Evolutionary conservation across 2,797 vertebrate genomes (phyloP).

Genomic region (Aselliscus stoliczkanus): DNA sequence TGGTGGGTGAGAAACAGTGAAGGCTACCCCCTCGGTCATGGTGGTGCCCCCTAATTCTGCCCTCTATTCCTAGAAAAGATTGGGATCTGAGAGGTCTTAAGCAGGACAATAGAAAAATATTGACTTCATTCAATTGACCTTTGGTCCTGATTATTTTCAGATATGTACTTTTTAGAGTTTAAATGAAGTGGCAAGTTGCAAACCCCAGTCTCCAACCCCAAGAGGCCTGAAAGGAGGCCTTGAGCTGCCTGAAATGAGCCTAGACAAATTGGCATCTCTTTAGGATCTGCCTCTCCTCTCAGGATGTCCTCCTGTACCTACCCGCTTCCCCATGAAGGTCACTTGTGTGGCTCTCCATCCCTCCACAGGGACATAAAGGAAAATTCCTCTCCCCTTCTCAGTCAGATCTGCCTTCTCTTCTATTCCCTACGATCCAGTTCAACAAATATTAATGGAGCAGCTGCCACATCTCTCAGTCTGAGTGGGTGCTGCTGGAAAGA

Average conservation of each 20-base stretch:
- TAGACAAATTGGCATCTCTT: too few species aligned
- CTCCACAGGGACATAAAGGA: neutral
- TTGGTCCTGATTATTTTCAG: neutral
- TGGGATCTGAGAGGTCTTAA: too few species aligned
- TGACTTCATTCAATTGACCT: neutral
- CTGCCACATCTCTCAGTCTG: neutral
- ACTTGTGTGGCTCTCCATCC: neutral
- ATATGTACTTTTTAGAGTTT: neutral
- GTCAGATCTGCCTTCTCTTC: neutral
- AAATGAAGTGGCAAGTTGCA: neutral
- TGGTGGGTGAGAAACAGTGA: neutral
- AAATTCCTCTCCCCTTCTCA: neutral
- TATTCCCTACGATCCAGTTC: neutral
- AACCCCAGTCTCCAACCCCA: neutral
- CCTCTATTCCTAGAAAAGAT: neutral
- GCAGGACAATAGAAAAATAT: neutral
- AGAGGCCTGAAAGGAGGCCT: neutral
- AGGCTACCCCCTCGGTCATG: neutral
- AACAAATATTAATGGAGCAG: fast-evolving
- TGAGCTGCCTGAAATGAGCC: neutral
- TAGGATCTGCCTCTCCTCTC: neutral
- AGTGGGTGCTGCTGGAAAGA: neutral
- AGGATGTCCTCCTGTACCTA: fast-evolving
- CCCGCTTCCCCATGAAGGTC: fast-evolving
- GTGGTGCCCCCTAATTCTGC: neutral